Evolutionary conservation across 2,113 vertebrate genomes (phyloP).

Genomic region (Panthera tigris): DNA sequence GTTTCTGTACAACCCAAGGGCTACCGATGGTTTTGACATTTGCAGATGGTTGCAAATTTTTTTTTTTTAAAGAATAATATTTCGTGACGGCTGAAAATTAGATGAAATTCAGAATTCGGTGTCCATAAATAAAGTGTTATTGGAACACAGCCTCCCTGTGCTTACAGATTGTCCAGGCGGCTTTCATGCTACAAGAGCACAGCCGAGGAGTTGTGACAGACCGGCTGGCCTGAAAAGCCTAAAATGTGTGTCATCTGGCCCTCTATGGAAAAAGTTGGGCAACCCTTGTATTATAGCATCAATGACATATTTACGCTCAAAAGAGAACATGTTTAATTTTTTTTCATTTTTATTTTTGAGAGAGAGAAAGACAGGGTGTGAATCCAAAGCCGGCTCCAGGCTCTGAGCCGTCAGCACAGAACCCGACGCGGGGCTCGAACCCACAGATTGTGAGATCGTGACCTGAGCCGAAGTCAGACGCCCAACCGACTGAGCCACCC

Average conservation of each 20-base stretch:
- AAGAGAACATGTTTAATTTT: constrained; percentile 14
- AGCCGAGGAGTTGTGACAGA: not conserved
- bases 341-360: too few relatives aligned
- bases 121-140: not conserved
- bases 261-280: not conserved
- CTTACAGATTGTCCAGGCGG: not conserved
- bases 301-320: constrained; percentile 9
- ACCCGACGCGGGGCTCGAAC: too few relatives aligned
- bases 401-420: too few relatives aligned
- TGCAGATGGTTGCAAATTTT: not conserved
- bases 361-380: too few relatives aligned
- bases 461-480: too few relatives aligned
- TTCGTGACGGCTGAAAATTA: not conserved
- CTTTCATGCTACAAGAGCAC: not conserved
- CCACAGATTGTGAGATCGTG: too few relatives aligned
- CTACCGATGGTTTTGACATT: constrained; percentile 25
- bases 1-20: not conserved
- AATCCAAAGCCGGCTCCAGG: too few relatives aligned
- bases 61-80: constrained; percentile 15
- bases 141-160: not conserved
- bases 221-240: not conserved
- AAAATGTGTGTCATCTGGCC: constrained; percentile 9
- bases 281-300: not conserved
- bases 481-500: too few relatives aligned
- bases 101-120: not conserved